Evolutionary conservation across 1,140 invertebrate species (phyloP), one percentile per base, ranked within the genome.

Genomic region (Penaeus indicus): DNA sequence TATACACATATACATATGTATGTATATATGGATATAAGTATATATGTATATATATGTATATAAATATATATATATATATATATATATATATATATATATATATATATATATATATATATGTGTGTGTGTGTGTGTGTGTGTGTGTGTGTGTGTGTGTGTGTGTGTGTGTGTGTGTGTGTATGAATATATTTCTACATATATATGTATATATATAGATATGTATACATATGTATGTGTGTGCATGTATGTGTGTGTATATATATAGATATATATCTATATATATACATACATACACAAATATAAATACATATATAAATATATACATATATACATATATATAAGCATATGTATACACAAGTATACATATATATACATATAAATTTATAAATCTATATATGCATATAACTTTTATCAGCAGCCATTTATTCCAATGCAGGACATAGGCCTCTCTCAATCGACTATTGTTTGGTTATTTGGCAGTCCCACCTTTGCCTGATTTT

Each of bases 31-130:
- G 3, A 47, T 47, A 47, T 47, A 47, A 4, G 10, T 47, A 72
- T 25, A 72, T 72, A 72, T 72, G 25, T 72, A 25, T 72, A 72
- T 72, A 72, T 72, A 72, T 19, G 25, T 72, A 72, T 72, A 72
- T 72, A 72, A 25, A 62, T 38, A 83, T 54, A 64, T 67, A 83
- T 32, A 83, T 32, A 83, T 32, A 83, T 32, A 83, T 32, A 83
- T 38, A 83, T 21, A 83, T 38, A 83, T 38, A 83, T 38, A 83
- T 27, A 83, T 21, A 83, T 27, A 62, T 62, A 83, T 63, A 83
- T 27, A 63, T 62, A 63, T 62, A 61, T 38, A 72, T 72, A 72
- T 72, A 72, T 72, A 72, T 72, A 72, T 72, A 72, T 72, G 38
- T 72, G 38, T 72, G 38, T 72, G 38, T 72, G 38, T 72, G 38